Evolutionary conservation across 2,113 vertebrate genomes (phyloP).

Genomic region (Naja naja): DNA sequence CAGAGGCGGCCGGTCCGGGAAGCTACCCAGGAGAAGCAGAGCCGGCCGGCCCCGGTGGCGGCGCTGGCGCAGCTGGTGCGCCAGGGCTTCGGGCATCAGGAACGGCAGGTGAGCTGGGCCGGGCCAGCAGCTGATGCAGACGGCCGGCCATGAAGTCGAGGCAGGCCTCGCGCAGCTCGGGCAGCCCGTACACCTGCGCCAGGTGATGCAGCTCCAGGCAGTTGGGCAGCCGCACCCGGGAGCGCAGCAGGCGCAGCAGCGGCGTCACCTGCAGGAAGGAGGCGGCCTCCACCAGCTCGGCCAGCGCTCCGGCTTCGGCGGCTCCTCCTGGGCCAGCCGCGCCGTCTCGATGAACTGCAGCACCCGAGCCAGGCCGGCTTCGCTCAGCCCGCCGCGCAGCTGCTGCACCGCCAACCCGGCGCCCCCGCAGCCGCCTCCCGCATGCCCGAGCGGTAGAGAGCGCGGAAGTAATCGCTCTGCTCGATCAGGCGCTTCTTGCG

Average conservation of each 20-base stretch:
- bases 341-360: slow-evolving; percentile 88
- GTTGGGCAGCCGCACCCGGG: slow-evolving; percentile 83
- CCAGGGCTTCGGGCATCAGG: slow-evolving; percentile 65
- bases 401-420: slow-evolving; percentile 78
- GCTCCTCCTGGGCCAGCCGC: slow-evolving; percentile 52
- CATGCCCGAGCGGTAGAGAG: slow-evolving; percentile 94
- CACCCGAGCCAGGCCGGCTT: slow-evolving; percentile 86
- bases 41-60: slow-evolving; percentile 76
- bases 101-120: slow-evolving; percentile 70
- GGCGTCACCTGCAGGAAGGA: slow-evolving; percentile 91
- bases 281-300: slow-evolving; percentile 89
- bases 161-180: slow-evolving; percentile 81
- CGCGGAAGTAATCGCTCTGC: slow-evolving; percentile 94
- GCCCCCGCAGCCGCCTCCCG: slow-evolving; percentile 84
- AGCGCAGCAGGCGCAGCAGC: slow-evolving; percentile 83
- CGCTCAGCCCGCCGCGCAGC: slow-evolving; percentile 89
- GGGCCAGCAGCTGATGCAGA: slow-evolving; percentile 85
- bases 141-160: slow-evolving; percentile 83
- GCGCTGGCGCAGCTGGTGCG: slow-evolving; percentile 77
- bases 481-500: slow-evolving; percentile 90
- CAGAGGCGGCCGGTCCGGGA: slow-evolving; percentile 61
- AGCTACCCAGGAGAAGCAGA: slow-evolving; percentile 68
- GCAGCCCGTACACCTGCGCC: slow-evolving; percentile 86
- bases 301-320: slow-evolving; percentile 66
- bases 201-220: slow-evolving; percentile 87